phyloP scores from a whole-genome alignment of 2,888 invertebrate species.

The Pseudococcus jackbeardsleyi region DNA sequence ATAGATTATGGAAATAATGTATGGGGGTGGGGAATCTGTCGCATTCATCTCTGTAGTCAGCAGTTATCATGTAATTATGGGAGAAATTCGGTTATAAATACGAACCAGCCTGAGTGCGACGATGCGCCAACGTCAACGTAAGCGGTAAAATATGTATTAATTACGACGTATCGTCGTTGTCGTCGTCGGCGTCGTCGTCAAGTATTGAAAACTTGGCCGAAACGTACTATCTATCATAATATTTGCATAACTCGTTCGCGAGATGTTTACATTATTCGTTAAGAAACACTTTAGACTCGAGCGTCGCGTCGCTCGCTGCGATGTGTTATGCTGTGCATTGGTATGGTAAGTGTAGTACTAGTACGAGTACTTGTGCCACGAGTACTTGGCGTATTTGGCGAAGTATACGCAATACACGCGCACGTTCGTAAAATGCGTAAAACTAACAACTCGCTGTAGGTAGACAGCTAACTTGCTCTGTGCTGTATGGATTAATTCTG shows the following conservation, averaged over 20 bases:
- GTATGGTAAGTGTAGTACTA: background rate
- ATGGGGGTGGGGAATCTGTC: too few relatives aligned
- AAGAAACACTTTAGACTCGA: background rate
- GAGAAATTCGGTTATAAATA: background rate
- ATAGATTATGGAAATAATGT: too few relatives aligned
- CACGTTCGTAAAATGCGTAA: background rate
- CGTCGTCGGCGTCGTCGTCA: background rate
- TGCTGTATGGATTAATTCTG: too few relatives aligned
- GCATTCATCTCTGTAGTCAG: too few relatives aligned
- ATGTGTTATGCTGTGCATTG: background rate
- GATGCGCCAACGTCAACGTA: background rate
- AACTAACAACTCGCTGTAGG: background rate
- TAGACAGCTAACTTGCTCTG: too few relatives aligned
- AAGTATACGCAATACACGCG: background rate
- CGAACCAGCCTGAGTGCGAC: background rate
- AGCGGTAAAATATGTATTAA: background rate
- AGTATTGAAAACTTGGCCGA: constrained; percentile 2
- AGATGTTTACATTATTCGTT: constrained; percentile 10
- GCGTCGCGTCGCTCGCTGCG: background rate
- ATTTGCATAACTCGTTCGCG: constrained; percentile 10
- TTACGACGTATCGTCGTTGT: background rate
- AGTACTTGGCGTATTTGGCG: too few relatives aligned
- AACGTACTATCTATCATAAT: constrained; percentile 10
- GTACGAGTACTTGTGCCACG: background rate
- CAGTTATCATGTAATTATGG: too few relatives aligned